Evolutionary conservation across 2,888 invertebrate species (phyloP).

Genomic region (Ectemnius cavifrons): DNA sequence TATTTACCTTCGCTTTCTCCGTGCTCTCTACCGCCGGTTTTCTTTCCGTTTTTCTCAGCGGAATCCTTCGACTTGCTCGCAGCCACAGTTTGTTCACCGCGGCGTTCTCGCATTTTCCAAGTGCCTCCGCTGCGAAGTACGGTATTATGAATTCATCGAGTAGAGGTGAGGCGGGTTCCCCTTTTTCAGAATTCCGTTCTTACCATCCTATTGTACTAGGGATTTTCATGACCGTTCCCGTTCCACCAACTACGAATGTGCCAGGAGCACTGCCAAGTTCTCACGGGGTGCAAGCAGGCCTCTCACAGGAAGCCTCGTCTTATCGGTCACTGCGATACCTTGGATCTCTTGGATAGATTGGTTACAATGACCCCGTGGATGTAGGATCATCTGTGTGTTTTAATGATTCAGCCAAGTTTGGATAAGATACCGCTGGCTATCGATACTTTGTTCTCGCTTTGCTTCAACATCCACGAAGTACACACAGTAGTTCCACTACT

Average conservation of each 20-base stretch:
- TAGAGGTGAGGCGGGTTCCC: conserved; percentile 24
- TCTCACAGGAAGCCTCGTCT: conserved; percentile 13
- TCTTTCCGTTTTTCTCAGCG: conserved; percentile 7
- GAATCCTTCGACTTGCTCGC: conserved; percentile 43
- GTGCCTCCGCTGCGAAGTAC: conserved; percentile 9
- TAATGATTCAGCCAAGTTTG: conserved; percentile 9
- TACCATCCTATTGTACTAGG: conserved; percentile 26
- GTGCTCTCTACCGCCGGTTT: neutral
- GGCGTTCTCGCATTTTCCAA: conserved; percentile 20
- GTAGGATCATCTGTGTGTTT: conserved; percentile 17
- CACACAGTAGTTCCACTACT: neutral
- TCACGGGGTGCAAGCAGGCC: conserved; percentile 14
- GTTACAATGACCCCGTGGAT: conserved; percentile 32
- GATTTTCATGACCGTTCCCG: conserved; percentile 11
- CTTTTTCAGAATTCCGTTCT: conserved; percentile 22
- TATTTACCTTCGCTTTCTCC: conserved; percentile 29
- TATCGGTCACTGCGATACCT: conserved; percentile 31
- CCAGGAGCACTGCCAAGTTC: conserved; percentile 16
- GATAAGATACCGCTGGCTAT: conserved; percentile 45
- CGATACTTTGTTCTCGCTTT: conserved; percentile 24
- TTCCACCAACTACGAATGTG: conserved; percentile 3
- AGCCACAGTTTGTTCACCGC: conserved; percentile 33
- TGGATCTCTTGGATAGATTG: conserved; percentile 33
- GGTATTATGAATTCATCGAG: conserved; percentile 31
- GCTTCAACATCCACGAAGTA: neutral